Conservation (phyloP, 2,888 invertebrate genomes). For the Mimachlamys varia region DNA sequence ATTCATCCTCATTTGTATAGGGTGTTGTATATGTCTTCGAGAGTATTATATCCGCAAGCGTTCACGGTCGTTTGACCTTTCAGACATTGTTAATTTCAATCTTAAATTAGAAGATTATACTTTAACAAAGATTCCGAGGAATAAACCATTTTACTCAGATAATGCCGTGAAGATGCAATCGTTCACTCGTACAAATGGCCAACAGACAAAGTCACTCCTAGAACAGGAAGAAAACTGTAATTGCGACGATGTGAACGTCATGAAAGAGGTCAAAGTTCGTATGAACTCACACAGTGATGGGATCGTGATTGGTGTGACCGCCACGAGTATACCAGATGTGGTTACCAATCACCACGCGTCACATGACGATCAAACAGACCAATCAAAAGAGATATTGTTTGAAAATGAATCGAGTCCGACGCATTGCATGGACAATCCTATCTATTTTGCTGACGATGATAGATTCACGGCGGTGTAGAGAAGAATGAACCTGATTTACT, state of each 20-base stretch:
- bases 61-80: constrained; percentile 68
- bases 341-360: not conserved
- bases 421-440: constrained; percentile 50
- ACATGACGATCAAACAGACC: constrained; percentile 36
- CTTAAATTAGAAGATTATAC: constrained; percentile 70
- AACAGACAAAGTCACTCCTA: constrained; percentile 37
- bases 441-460: constrained; percentile 52
- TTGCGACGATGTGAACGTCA: constrained; percentile 37
- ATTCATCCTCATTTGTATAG: constrained; percentile 61
- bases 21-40: constrained; percentile 61
- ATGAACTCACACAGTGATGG: constrained; percentile 64
- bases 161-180: constrained; percentile 56
- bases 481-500: not conserved
- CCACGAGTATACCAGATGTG: constrained; percentile 42
- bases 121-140: constrained; percentile 69
- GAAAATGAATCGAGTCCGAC: not conserved
- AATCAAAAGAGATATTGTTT: constrained; percentile 42
- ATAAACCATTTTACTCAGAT: constrained; percentile 63
- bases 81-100: constrained; percentile 65
- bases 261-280: constrained; percentile 61
- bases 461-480: not conserved
- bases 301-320: constrained; percentile 65
- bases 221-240: constrained; percentile 37
- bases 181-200: constrained; percentile 48
- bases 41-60: constrained; percentile 67